Conservation (phyloP, 2,888 invertebrate species). For the Sussaba pulchella region DNA sequence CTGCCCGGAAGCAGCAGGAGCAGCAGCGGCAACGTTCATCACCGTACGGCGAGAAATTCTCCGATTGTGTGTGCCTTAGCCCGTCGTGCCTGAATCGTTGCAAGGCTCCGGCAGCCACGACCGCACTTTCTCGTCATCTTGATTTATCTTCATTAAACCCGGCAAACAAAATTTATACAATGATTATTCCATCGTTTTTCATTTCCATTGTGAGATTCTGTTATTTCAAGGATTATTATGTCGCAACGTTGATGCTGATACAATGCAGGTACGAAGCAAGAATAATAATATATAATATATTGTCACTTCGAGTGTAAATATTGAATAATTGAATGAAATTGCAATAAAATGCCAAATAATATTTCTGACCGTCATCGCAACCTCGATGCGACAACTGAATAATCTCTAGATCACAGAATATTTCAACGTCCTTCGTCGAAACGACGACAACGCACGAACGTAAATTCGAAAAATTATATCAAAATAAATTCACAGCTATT, state of each 20-base stretch:
- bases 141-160: slow-evolving; percentile 55
- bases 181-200: slow-evolving; percentile 2
- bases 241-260: background rate
- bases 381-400: slow-evolving; percentile 46
- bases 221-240: slow-evolving; percentile 10
- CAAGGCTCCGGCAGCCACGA: background rate
- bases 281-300: background rate
- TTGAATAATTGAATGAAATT: slow-evolving; percentile 6
- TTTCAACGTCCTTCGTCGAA: background rate
- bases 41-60: slow-evolving; percentile 27
- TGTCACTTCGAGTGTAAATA: background rate
- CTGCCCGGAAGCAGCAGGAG: no score
- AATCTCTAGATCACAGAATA: slow-evolving; percentile 49
- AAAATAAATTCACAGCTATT: slow-evolving; percentile 61
- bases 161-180: slow-evolving; percentile 33
- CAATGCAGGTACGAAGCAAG: background rate
- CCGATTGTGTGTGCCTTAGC: slow-evolving; percentile 39
- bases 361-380: background rate
- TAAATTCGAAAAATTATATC: slow-evolving; percentile 61
- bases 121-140: slow-evolving; percentile 47
- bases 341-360: background rate
- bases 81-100: slow-evolving; percentile 15
- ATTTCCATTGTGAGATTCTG: background rate
- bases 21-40: no score
- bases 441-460: slow-evolving; percentile 19